Conservation (phyloP, 2,113 vertebrate genomes). For the Natator depressus region DNA sequence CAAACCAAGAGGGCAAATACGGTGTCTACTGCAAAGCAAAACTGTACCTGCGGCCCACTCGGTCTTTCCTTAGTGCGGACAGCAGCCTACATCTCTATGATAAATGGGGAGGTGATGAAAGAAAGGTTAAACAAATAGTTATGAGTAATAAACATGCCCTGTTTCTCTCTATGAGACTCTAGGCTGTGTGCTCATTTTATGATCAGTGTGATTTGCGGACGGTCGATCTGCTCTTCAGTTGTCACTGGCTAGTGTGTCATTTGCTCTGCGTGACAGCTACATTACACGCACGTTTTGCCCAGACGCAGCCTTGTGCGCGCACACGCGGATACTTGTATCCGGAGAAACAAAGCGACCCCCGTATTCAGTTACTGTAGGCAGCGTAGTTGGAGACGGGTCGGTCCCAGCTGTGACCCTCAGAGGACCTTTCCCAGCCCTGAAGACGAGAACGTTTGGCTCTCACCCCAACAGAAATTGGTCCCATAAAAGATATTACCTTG, state of each 20-base stretch:
- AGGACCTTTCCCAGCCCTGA: background rate
- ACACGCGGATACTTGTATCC: background rate
- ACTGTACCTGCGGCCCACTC: background rate
- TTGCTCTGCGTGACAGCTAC: background rate
- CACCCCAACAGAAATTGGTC: background rate
- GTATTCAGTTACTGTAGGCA: background rate
- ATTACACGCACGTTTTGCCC: background rate
- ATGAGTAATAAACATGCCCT: background rate
- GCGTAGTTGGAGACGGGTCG: too few species aligned
- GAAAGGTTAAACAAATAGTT: background rate
- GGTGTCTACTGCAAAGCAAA: background rate
- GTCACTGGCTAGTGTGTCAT: background rate
- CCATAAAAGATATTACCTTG: background rate
- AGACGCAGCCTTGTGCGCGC: too few species aligned
- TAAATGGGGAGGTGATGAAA: background rate
- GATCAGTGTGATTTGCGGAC: background rate
- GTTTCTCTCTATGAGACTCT: background rate
- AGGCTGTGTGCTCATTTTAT: background rate
- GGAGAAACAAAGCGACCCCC: too few species aligned
- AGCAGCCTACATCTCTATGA: background rate
- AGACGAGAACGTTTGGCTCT: background rate
- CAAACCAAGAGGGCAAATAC: background rate
- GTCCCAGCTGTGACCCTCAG: background rate
- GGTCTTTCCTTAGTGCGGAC: background rate
- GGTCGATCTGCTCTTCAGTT: background rate